These are phyloP conservation scores for Erythrocebus patas DNA, from an alignment of 2,113 vertebrate species.

Conservation along the genomic window DNA sequence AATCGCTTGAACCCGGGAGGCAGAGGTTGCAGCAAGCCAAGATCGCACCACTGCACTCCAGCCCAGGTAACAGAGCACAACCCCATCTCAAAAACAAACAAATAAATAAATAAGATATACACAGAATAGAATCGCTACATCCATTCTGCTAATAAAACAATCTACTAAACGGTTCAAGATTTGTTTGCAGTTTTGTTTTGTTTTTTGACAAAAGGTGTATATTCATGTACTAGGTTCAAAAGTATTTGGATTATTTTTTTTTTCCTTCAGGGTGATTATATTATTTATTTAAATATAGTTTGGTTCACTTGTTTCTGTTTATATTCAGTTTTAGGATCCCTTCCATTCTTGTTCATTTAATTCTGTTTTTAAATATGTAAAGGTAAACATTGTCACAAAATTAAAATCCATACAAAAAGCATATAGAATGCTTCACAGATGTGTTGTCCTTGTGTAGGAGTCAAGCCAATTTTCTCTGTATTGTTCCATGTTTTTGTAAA, in stretches of 20 bases:
- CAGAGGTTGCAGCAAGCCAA: too few relatives aligned
- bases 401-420: background rate
- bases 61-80: too few relatives aligned
- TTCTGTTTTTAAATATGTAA: slow-evolving; percentile 19
- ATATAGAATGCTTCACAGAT: background rate
- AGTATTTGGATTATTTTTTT: background rate
- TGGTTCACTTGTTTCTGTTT: background rate
- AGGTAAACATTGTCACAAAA: slow-evolving; percentile 15
- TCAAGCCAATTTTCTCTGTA: background rate
- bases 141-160: background rate
- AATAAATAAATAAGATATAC: background rate
- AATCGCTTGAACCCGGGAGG: too few relatives aligned
- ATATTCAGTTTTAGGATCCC: background rate
- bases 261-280: background rate
- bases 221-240: background rate
- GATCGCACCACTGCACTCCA: too few relatives aligned
- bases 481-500: background rate
- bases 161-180: background rate
- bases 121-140: background rate
- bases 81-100: too few relatives aligned
- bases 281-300: slow-evolving; percentile 10
- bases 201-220: background rate
- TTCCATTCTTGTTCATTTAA: background rate
- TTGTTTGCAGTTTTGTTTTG: slow-evolving; percentile 37
- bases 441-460: background rate